These are phyloP conservation scores for Callinectes sapidus DNA, from an alignment of 2,888 invertebrate genomes.

Conservation along the genomic window DNA sequence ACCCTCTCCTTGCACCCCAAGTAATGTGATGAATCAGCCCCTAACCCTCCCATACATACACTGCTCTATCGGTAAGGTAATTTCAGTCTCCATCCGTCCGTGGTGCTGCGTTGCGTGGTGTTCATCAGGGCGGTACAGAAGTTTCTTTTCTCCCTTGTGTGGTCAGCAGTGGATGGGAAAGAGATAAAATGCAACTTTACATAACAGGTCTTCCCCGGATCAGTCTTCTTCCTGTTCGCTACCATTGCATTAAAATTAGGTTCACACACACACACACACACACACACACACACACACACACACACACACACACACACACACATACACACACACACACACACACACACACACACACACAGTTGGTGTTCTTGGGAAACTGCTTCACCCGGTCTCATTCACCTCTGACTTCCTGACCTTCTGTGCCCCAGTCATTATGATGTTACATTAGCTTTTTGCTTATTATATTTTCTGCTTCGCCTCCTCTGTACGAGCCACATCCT, in stretches of 20 bases:
- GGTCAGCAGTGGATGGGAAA: not conserved
- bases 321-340: constrained; percentile 34
- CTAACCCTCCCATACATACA: not conserved
- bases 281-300: constrained; percentile 31
- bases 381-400: constrained; percentile 24
- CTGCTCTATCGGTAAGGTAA: not conserved
- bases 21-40: not conserved
- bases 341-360: constrained; percentile 25
- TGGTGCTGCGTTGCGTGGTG: not conserved
- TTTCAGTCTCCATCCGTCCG: not conserved
- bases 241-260: not conserved
- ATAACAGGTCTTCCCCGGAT: not conserved
- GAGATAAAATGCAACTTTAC: not conserved
- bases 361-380: constrained; percentile 9
- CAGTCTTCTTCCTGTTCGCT: not conserved
- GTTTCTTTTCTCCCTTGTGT: not conserved
- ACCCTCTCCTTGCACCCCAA: not conserved
- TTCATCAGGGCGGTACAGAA: not conserved
- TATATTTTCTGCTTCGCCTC: constrained; percentile 34
- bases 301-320: constrained; percentile 37
- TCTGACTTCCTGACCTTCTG: constrained; percentile 27
- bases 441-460: constrained; percentile 32
- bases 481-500: constrained; percentile 11
- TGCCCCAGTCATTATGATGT: constrained; percentile 29
- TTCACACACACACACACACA: constrained; percentile 1